Conservation (phyloP, 37 sponge, comb jelly and placozoan genomes). For the Chondrosia reniformis region DNA sequence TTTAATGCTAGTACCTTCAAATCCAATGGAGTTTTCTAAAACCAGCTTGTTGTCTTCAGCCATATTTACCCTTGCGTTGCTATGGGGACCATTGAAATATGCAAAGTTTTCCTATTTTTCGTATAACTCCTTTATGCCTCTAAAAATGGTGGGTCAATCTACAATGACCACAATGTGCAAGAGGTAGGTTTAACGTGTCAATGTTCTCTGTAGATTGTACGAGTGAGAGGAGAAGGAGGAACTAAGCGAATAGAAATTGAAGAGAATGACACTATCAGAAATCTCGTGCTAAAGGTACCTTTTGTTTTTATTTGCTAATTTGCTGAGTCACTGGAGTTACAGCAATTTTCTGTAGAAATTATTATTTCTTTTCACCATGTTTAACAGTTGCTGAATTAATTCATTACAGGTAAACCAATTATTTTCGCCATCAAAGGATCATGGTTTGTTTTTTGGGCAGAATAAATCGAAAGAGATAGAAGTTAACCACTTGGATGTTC, state of each 20-base stretch:
- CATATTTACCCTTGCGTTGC: conserved; percentile 3
- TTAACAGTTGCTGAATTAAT: no score
- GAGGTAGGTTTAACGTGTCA: not conserved
- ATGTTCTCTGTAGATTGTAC: conserved; percentile 47
- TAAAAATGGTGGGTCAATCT: conserved; percentile 1
- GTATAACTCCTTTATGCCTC: not conserved
- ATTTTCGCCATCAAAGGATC: not conserved
- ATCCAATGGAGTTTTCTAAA: conserved; percentile 69
- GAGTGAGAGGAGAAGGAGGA: conserved; percentile 73
- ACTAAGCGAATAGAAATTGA: conserved; percentile 65
- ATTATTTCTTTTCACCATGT: no score
- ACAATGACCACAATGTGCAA: not conserved
- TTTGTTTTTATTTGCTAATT: not conserved
- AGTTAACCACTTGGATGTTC: conserved; percentile 8
- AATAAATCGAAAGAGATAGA: conserved; percentile 24
- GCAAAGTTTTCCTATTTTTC: no score
- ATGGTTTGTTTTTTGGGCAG: conserved; percentile 31
- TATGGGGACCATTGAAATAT: not conserved
- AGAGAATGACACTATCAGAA: conserved; percentile 34
- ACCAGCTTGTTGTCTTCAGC: conserved; percentile 26
- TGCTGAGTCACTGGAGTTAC: no score
- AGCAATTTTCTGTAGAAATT: no score
- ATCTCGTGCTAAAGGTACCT: conserved; percentile 48
- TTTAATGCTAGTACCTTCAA: conserved; percentile 55
- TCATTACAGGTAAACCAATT: not conserved